phyloP scores from a whole-genome alignment of 1,140 invertebrate species.

The Papilio glaucus region DNA sequence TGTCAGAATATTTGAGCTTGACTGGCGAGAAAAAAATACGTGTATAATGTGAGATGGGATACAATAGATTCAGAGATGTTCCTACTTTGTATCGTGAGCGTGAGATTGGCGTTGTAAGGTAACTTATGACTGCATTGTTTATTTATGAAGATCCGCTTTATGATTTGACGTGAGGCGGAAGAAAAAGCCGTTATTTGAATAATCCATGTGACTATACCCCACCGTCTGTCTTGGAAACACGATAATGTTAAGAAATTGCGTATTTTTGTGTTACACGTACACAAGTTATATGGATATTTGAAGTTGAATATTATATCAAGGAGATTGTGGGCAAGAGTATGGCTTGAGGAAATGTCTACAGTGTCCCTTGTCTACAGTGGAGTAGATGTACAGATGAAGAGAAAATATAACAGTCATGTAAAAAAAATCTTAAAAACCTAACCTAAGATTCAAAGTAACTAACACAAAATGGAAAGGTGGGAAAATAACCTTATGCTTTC shows the following conservation, averaged over 20 bases:
- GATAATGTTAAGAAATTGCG: constrained; percentile 34
- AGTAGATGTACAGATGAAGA: too few relatives aligned
- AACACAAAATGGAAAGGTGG: too few relatives aligned
- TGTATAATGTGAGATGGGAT: background rate
- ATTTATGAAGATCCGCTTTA: constrained; percentile 63
- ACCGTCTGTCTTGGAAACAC: constrained; percentile 30
- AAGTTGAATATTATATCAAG: constrained; percentile 5
- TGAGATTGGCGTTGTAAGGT: constrained; percentile 27
- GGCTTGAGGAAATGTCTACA: too few relatives aligned
- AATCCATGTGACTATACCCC: constrained; percentile 53
- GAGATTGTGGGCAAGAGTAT: background rate
- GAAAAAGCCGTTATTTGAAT: constrained; percentile 59
- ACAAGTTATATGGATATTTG: constrained; percentile 13
- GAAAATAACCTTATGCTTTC: too few relatives aligned
- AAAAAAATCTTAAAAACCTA: too few relatives aligned
- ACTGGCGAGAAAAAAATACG: constrained; percentile 9
- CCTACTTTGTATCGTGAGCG: constrained; percentile 6
- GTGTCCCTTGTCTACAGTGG: too few relatives aligned
- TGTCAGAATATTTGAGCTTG: constrained; percentile 23
- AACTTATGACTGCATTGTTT: constrained; percentile 41
- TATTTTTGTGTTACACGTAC: constrained; percentile 30
- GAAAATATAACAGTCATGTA: too few relatives aligned
- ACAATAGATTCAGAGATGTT: constrained; percentile 18
- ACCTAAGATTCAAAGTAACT: too few relatives aligned
- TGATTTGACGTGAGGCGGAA: constrained; percentile 53